These are phyloP conservation scores for Jordanella pulchra DNA, from an alignment of 2,797 vertebrate species.

Conservation along the genomic window DNA sequence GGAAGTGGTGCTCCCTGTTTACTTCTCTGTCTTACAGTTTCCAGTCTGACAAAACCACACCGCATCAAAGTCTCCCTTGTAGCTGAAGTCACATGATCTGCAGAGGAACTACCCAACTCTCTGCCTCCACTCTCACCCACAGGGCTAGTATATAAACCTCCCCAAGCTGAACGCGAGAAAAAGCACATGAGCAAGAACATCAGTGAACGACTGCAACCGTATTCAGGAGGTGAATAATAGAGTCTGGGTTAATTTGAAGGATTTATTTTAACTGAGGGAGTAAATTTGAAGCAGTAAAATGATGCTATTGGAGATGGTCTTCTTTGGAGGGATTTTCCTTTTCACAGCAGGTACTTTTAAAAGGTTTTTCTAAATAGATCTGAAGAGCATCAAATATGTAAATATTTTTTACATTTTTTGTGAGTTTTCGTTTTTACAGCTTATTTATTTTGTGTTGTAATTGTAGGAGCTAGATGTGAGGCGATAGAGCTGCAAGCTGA, in stretches of 20 bases:
- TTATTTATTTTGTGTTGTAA: constrained; percentile 11
- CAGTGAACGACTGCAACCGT: constrained; percentile 12
- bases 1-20: constrained; percentile 70
- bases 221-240: not conserved
- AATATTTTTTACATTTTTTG: not conserved
- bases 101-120: constrained; percentile 62
- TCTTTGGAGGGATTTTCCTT: constrained; percentile 47
- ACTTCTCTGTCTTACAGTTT: constrained; percentile 72
- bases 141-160: constrained; percentile 51
- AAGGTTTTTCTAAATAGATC: not conserved
- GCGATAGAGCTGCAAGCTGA: constrained; percentile 54
- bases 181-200: constrained; percentile 17
- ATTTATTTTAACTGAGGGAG: not conserved
- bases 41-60: constrained; percentile 65
- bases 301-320: constrained; percentile 39
- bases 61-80: constrained; percentile 54
- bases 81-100: constrained; percentile 72
- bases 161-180: constrained; percentile 5
- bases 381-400: not conserved
- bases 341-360: constrained; percentile 63
- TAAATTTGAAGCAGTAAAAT: constrained; percentile 10
- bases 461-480: constrained; percentile 44
- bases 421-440: not conserved
- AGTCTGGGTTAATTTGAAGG: not conserved
- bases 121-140: constrained; percentile 40